Evolutionary conservation across 2,888 invertebrate species (phyloP), one percentile per base, ranked within the genome.

Genomic region (Archaeoteleia sp.): DNA sequence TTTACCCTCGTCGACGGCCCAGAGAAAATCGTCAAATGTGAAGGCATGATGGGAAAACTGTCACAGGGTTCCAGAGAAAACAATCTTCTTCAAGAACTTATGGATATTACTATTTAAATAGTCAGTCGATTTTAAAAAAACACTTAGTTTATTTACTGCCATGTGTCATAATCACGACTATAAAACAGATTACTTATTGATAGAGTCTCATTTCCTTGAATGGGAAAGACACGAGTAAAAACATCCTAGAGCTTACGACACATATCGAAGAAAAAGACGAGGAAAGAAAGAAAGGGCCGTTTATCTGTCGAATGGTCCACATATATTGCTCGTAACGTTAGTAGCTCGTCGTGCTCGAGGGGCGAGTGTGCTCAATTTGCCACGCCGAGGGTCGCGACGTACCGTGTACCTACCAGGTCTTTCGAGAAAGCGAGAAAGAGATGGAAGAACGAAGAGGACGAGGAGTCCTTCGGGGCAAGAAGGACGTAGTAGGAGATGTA

Each of bases 331-430:
- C 67, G 73, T 76, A 76, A 80, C 74, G 75, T 74, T 62, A 57
- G 70, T 73, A 71, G 70, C 66, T 75, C 68, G 71, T 65, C 53
- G 62, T 51, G 57, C 55, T 43, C 29, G 67, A 76, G 74, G 77
- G 77, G 74, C 72, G 77, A 78, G 81, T 80, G 82, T 83, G 83
- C 82, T 82, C 82, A 82, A 84, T 84, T 84, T 83, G 79, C 78
- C 78, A 78, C 78, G 78, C 78, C 80, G 80, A 82, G 82, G 82
- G 82, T 79, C 74, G 76, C 74, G 75, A 40, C 40, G 76, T 75
- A 71, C 73, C 76, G 73, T 78, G 79, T 77, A 78, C 75, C 76
- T 73, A 74, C 65, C 72, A 75, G 70, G 71, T 77, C 72, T 73
- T 61, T 72, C 72, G 71, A 74, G 77, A 71, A 42, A 51, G 57